These are phyloP conservation scores for Poeciliopsis infans DNA, from an alignment of 2,797 vertebrate genomes.

Conservation along the genomic window DNA sequence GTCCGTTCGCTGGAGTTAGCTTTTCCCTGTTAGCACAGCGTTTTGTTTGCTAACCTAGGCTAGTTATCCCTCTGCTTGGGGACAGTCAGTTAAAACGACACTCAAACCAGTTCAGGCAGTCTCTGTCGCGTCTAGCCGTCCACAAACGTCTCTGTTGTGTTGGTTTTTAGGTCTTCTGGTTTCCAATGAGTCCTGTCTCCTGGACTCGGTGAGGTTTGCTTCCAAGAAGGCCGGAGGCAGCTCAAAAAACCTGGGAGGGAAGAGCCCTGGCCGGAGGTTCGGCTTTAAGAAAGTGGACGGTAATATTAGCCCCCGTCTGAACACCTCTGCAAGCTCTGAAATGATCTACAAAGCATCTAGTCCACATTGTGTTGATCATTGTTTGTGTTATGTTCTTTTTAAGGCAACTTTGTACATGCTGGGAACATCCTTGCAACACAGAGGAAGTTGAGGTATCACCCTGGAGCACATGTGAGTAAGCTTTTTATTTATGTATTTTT, in stretches of 20 bases:
- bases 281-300: constrained; percentile 91
- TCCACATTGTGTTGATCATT: not conserved
- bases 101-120: not conserved
- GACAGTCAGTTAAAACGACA: not conserved
- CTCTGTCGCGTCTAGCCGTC: not conserved
- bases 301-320: constrained; percentile 46
- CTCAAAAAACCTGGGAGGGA: constrained; percentile 88
- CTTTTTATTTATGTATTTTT: not conserved
- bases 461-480: constrained; percentile 90
- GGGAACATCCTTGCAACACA: constrained; percentile 96
- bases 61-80: not conserved
- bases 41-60: not conserved
- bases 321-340: not conserved
- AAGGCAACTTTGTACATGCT: constrained; percentile 88
- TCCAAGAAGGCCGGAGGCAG: constrained; percentile 91
- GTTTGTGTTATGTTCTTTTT: not conserved
- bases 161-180: constrained; percentile 66
- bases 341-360: not conserved
- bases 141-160: not conserved
- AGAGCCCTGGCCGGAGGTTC: constrained; percentile 85
- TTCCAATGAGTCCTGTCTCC: constrained; percentile 46
- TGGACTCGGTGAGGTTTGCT: constrained; percentile 80
- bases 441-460: constrained; percentile 89
- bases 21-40: not conserved
- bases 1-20: not conserved